Percentiles rank a stretch among this genome's conserved stretches.
Conservation (phyloP, 2,113 vertebrate genomes). For the Megaleporinus macrocephalus region DNA sequence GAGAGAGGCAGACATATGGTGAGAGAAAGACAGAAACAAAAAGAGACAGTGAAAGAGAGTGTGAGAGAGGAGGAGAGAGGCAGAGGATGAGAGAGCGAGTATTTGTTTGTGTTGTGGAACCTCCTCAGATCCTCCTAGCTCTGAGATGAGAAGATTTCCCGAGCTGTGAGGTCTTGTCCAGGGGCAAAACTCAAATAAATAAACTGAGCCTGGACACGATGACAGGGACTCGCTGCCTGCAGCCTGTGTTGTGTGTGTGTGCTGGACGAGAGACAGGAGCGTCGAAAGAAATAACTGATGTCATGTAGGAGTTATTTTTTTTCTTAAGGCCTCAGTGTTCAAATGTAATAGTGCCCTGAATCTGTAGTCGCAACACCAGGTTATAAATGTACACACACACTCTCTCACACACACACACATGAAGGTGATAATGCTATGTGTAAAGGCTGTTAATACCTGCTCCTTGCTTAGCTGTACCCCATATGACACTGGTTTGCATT, state of each 20-base stretch:
- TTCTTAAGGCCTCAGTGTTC: background rate
- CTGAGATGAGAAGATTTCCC: constrained; percentile 58
- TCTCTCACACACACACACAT: background rate
- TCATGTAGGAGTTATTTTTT: background rate
- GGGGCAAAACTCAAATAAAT: constrained; percentile 47
- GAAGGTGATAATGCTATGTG: background rate
- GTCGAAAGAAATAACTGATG: background rate
- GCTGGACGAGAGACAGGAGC: background rate
- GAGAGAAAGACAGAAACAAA: background rate
- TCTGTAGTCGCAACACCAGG: background rate
- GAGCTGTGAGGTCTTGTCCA: constrained; percentile 48
- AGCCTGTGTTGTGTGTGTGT: background rate
- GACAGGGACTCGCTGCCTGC: constrained; percentile 13
- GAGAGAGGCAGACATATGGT: background rate
- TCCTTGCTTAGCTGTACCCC: background rate
- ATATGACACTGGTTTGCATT: background rate
- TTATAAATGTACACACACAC: background rate
- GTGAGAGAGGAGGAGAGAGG: constrained; percentile 3
- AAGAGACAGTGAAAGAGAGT: constrained; percentile 12
- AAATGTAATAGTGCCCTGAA: background rate
- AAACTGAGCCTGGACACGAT: constrained; percentile 33
- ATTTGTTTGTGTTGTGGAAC: constrained; percentile 2
- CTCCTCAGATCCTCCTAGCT: constrained; percentile 55
- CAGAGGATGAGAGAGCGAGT: background rate
- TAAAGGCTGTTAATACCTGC: background rate